Conservation (phyloP, 2,888 invertebrate species). For the Sicus ferrugineus region DNA sequence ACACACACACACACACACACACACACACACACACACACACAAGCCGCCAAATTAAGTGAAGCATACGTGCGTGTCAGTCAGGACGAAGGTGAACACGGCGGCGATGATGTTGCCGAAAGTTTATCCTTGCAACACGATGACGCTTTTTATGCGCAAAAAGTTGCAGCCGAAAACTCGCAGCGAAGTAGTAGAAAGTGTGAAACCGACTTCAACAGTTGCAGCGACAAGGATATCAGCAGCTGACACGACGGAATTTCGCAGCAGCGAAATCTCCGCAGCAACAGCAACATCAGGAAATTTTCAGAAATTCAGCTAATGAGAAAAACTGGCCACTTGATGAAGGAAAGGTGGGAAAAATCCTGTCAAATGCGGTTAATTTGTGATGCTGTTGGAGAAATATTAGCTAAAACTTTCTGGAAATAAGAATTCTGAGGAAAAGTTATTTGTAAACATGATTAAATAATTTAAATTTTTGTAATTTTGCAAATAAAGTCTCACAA, state of each 20-base stretch:
- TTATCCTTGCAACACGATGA: slow-evolving; percentile 12
- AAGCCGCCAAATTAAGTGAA: slow-evolving; percentile 27
- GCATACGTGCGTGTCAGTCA: slow-evolving; percentile 31
- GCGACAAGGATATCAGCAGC: background rate
- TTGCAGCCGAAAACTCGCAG: background rate
- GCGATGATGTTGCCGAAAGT: slow-evolving; percentile 26
- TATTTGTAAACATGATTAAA: no score
- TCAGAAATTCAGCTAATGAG: background rate
- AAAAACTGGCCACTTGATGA: no score
- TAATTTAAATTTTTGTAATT: no score
- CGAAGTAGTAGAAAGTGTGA: background rate
- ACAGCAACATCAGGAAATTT: background rate
- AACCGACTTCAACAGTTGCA: background rate
- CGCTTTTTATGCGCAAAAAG: no score
- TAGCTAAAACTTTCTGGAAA: no score
- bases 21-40: background rate
- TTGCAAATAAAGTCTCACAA: no score
- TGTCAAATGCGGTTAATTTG: no score
- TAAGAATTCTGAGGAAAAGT: no score
- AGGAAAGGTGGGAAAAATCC: no score
- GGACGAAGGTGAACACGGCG: slow-evolving; percentile 30
- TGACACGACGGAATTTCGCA: background rate
- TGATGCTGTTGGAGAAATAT: no score
- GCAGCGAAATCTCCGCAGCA: background rate
- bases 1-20: background rate